These are phyloP conservation scores for Macaca mulatta DNA, from an alignment of 2,113 vertebrate species.

Conservation along the genomic window DNA sequence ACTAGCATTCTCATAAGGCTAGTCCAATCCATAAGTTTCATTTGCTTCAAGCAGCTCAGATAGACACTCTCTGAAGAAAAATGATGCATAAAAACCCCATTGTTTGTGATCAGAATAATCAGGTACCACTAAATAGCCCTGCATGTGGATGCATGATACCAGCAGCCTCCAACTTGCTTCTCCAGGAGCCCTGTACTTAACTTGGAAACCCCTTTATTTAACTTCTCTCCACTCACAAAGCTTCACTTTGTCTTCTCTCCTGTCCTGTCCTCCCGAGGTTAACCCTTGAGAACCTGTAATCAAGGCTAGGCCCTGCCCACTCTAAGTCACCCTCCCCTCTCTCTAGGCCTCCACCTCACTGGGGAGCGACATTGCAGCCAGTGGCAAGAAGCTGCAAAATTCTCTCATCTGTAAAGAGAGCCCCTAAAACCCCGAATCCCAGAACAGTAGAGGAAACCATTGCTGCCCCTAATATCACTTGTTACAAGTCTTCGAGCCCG, in stretches of 20 bases:
- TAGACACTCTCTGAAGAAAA: neutral
- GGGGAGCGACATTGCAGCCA: neutral
- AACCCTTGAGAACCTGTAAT: neutral
- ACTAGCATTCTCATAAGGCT: neutral
- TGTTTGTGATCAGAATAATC: neutral
- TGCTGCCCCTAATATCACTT: neutral
- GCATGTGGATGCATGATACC: neutral
- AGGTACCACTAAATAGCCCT: neutral
- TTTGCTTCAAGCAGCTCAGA: neutral
- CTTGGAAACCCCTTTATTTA: neutral
- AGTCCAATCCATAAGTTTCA: neutral
- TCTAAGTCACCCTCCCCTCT: neutral
- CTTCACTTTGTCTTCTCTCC: neutral
- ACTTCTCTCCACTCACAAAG: neutral
- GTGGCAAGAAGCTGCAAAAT: neutral
- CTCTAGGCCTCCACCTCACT: neutral
- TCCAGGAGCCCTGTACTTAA: neutral
- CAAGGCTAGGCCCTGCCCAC: neutral
- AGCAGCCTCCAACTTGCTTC: neutral
- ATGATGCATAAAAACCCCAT: neutral
- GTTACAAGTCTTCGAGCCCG: neutral
- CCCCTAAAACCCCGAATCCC: neutral
- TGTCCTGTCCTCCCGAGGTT: neutral
- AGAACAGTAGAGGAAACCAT: too few species aligned
- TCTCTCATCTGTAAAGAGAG: neutral